Conservation (phyloP, 2,113 vertebrate genomes). For the Hucho hucho region DNA sequence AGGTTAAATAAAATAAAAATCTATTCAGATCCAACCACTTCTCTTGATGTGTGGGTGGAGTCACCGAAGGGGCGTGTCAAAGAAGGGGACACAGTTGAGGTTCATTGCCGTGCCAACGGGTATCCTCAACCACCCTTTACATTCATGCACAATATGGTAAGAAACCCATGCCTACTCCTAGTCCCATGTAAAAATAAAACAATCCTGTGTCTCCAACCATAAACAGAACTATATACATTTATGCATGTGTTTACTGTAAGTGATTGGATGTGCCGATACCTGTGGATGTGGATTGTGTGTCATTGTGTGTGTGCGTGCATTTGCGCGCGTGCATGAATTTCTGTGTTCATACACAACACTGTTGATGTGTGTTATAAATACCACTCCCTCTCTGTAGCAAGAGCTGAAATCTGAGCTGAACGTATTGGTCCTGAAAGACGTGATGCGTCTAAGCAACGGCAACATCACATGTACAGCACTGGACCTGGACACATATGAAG, state of each 20-base stretch:
- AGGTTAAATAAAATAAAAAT: too few species aligned
- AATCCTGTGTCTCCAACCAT: too few species aligned
- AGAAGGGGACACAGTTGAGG: conserved; percentile 76
- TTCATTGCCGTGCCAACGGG: conserved; percentile 75
- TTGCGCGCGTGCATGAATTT: background rate
- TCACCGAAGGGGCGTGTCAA: conserved; percentile 53
- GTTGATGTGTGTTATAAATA: background rate
- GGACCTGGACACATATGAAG: conserved; percentile 43
- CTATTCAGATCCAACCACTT: conserved; percentile 70
- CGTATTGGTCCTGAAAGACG: conserved; percentile 48
- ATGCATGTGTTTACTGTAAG: background rate
- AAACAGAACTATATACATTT: background rate
- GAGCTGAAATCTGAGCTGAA: rapidly evolving
- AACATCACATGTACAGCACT: conserved; percentile 67
- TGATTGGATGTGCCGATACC: background rate
- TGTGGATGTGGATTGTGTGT: background rate
- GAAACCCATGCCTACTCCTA: background rate
- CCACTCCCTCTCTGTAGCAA: background rate
- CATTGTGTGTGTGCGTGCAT: background rate
- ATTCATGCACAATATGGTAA: conserved; percentile 64
- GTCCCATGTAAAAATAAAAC: too few species aligned
- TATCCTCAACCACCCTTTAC: conserved; percentile 67
- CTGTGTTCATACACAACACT: background rate
- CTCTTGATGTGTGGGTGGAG: conserved; percentile 55
- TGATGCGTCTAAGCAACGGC: conserved; percentile 65